A percentile compares a stretch with the other conserved stretches of the same genome.
Conservation (phyloP, 2,797 vertebrate species). For the Megaceryle alcyon region DNA sequence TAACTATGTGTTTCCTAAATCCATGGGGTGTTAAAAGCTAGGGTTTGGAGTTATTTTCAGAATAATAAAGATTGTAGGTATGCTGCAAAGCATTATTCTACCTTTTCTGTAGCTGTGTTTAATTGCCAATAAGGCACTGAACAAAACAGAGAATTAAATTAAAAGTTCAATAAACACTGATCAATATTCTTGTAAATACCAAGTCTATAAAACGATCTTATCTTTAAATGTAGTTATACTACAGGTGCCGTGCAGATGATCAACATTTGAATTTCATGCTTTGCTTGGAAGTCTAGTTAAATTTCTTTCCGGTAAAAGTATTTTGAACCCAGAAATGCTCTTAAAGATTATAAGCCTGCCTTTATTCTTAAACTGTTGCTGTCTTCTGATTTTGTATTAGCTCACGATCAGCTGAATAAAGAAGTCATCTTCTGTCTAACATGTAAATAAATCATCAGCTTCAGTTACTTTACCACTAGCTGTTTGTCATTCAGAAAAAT, state of each 20-base stretch:
- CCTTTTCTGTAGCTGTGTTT: slow-evolving; percentile 70
- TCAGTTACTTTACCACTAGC: slow-evolving; percentile 85
- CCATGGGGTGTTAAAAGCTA: background rate
- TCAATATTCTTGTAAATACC: slow-evolving; percentile 83
- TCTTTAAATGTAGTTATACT: slow-evolving; percentile 77
- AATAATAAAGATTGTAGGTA: slow-evolving; percentile 43
- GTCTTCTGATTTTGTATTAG: slow-evolving; percentile 64
- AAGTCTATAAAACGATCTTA: slow-evolving; percentile 81
- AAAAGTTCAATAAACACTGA: slow-evolving; percentile 83
- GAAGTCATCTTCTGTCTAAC: slow-evolving; percentile 80
- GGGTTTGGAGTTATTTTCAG: slow-evolving; percentile 24
- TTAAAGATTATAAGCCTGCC: slow-evolving; percentile 4
- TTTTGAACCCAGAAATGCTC: slow-evolving; percentile 11
- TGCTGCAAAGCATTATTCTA: slow-evolving; percentile 22
- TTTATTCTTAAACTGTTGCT: slow-evolving; percentile 45
- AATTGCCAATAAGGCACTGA: slow-evolving; percentile 78
- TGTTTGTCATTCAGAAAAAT: slow-evolving; percentile 89
- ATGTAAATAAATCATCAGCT: slow-evolving; percentile 87
- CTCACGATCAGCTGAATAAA: slow-evolving; percentile 80
- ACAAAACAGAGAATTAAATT: slow-evolving; percentile 83
- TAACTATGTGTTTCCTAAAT: background rate
- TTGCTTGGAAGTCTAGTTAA: slow-evolving; percentile 51
- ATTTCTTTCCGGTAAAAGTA: slow-evolving; percentile 46
- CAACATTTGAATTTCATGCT: slow-evolving; percentile 30
- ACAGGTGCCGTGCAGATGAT: background rate